Conservation (phyloP, 92 coral and sea anemone genomes). For the Montipora capitata region DNA sequence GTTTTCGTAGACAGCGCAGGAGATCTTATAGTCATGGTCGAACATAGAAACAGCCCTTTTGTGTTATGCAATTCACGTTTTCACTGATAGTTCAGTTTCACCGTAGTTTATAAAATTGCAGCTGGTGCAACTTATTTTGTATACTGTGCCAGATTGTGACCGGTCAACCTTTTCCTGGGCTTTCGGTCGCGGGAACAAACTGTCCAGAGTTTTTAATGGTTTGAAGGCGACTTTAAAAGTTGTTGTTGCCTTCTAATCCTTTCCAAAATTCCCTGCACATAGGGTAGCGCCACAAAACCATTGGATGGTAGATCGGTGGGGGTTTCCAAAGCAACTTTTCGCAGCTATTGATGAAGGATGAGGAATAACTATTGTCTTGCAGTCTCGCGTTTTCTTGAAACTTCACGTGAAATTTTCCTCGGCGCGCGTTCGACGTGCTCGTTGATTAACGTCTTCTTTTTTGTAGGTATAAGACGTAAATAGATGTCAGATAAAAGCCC, state of each 20-base stretch:
- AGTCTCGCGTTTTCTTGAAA: background rate
- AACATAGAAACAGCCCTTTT: background rate
- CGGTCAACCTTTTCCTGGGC: background rate
- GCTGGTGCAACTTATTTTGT: slow-evolving; percentile 1
- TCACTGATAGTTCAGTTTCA: background rate
- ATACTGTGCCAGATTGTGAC: background rate
- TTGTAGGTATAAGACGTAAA: too few relatives aligned
- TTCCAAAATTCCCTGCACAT: background rate
- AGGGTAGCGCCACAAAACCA: background rate
- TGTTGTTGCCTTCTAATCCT: background rate
- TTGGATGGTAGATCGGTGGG: too few relatives aligned
- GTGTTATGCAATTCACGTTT: background rate
- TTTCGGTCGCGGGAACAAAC: slow-evolving; percentile 4
- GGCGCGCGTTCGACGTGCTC: too few relatives aligned
- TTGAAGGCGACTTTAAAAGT: background rate
- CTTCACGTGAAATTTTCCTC: background rate
- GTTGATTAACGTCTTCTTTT: too few relatives aligned
- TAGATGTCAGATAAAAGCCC: too few relatives aligned
- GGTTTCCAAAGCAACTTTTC: too few relatives aligned
- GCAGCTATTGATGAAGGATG: background rate
- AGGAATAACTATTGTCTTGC: background rate
- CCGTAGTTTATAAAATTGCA: slow-evolving; percentile 13
- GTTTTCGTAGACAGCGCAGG: background rate
- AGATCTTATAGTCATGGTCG: slow-evolving; percentile 10
- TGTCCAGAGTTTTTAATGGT: background rate